phyloP scores from a whole-genome alignment of 2,888 invertebrate species.

The Brachyptera risi region DNA sequence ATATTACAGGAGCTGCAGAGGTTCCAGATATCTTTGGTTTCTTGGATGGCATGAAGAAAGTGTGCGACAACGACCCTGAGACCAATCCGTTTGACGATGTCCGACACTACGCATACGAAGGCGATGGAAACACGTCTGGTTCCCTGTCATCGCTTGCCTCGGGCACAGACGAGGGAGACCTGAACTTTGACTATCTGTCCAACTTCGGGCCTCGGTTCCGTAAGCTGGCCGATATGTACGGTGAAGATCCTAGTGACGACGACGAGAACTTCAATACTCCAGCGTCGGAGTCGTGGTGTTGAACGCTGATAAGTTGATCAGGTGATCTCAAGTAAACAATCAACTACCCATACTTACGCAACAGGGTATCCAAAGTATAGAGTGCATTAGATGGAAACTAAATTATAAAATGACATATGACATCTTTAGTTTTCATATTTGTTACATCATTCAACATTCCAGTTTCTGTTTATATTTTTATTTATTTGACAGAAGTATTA shows the following conservation, averaged over 20 bases:
- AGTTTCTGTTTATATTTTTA: no score
- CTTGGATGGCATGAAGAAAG: slow-evolving; percentile 82
- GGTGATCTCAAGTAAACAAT: neutral
- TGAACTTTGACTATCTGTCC: slow-evolving; percentile 90
- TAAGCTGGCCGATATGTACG: slow-evolving; percentile 90
- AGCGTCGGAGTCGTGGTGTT: slow-evolving; percentile 76
- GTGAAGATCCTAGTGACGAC: slow-evolving; percentile 80
- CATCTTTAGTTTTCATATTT: neutral
- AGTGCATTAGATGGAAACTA: neutral
- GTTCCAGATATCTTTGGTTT: slow-evolving; percentile 86
- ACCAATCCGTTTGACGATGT: slow-evolving; percentile 94
- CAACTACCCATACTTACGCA: neutral
- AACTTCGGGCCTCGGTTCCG: slow-evolving; percentile 96
- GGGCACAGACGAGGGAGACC: slow-evolving; percentile 85
- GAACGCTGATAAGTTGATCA: slow-evolving; percentile 34
- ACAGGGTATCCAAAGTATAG: neutral
- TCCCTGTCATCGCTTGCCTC: slow-evolving; percentile 90
- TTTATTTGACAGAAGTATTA: no score
- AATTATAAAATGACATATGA: neutral
- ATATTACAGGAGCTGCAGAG: slow-evolving; percentile 51
- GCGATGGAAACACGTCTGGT: slow-evolving; percentile 89
- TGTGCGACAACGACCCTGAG: slow-evolving; percentile 87
- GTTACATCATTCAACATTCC: no score
- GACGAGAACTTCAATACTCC: slow-evolving; percentile 69
- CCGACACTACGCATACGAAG: slow-evolving; percentile 96